Percentiles rank a stretch among this genome's conserved stretches.
Conservation (phyloP, 1,140 invertebrate genomes). For the Drosophila dunni region DNA sequence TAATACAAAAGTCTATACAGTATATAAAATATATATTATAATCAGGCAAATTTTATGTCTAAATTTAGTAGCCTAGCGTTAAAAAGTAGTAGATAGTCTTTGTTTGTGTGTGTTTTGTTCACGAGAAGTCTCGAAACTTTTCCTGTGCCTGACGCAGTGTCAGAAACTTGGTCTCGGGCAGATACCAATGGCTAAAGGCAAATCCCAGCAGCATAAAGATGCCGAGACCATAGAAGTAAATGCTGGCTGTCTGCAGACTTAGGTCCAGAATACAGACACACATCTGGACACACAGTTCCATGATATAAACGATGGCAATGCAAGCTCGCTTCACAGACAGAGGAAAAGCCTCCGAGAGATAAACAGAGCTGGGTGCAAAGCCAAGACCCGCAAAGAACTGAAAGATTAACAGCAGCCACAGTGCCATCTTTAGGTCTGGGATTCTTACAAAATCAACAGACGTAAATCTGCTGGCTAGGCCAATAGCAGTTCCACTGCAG, state of each 20-base stretch:
- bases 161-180: conserved; percentile 71
- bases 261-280: conserved; percentile 34
- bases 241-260: conserved; percentile 5
- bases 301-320: conserved; percentile 60
- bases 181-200: conserved; percentile 52
- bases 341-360: conserved; percentile 73
- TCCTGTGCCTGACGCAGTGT: conserved; percentile 66
- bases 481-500: conserved; percentile 48
- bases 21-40: conserved; percentile 12
- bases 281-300: conserved; percentile 64
- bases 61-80: conserved; percentile 36
- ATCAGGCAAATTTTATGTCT: conserved; percentile 28
- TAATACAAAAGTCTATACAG: conserved; percentile 20
- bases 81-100: conserved; percentile 37
- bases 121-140: conserved; percentile 66
- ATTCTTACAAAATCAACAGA: conserved; percentile 5
- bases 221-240: conserved; percentile 60
- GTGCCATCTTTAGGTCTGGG: conserved; percentile 43
- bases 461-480: conserved; percentile 55
- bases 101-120: conserved; percentile 20
- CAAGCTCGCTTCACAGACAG: conserved; percentile 59
- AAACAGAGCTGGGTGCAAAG: conserved; percentile 66
- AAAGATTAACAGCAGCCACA: conserved; percentile 65
- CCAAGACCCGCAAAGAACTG: conserved; percentile 67
- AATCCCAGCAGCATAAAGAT: conserved; percentile 52